Percentiles rank a stretch among this genome's conserved stretches.
These are phyloP conservation scores for Phoronis australis DNA, from an alignment of 2,888 invertebrate genomes.

Conservation along the genomic window DNA sequence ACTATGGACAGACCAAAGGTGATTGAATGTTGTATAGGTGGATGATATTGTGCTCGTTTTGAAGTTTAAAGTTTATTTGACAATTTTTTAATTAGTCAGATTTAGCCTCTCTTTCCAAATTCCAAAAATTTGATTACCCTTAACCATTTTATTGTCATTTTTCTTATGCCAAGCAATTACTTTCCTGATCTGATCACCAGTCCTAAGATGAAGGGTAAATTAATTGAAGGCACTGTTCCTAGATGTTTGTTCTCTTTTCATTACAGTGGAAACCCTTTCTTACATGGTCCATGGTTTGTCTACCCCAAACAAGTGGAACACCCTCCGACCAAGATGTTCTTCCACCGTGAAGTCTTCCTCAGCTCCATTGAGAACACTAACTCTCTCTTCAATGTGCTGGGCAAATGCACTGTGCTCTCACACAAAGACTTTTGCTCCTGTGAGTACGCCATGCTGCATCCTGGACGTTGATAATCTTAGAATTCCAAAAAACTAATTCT, in stretches of 20 bases:
- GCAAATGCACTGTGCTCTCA: constrained; percentile 84
- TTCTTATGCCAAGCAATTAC: too few species aligned
- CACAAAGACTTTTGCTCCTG: constrained; percentile 83
- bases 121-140: not conserved
- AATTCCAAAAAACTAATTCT: too few species aligned
- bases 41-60: not conserved
- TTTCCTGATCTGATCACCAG: too few species aligned
- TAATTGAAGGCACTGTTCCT: too few species aligned
- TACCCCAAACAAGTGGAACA: constrained; percentile 82
- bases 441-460: constrained; percentile 55
- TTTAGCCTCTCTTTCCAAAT: not conserved
- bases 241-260: too few species aligned
- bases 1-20: constrained; percentile 90
- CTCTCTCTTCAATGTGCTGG: constrained; percentile 83
- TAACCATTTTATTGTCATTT: not conserved
- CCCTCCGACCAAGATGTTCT: constrained; percentile 65
- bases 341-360: constrained; percentile 86
- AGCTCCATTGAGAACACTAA: constrained; percentile 88
- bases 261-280: constrained; percentile 79
- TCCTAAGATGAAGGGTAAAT: too few species aligned
- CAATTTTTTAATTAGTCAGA: not conserved
- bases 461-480: not conserved
- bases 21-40: too few species aligned
- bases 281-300: constrained; percentile 91
- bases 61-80: not conserved